A percentile compares a stretch with the other conserved stretches of the same genome.
phyloP scores from a whole-genome alignment of 2,113 vertebrate species.

The Oncorhynchus clarkii region DNA sequence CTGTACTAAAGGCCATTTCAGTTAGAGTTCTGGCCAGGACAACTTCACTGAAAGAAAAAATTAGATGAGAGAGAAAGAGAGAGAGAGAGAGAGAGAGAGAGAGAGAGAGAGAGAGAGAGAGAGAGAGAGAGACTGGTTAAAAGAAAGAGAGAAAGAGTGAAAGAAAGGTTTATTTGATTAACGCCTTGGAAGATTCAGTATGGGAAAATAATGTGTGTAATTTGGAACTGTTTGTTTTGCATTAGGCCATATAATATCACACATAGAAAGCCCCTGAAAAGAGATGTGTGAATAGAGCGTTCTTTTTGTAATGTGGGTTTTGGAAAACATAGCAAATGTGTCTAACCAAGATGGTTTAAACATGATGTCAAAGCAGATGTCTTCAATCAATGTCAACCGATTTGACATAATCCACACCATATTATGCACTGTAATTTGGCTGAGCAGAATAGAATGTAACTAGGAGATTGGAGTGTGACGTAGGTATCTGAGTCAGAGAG shows the following conservation, averaged over 20 bases:
- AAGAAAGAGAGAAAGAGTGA: slow-evolving; percentile 13
- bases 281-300: slow-evolving; percentile 40
- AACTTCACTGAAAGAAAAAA: slow-evolving; percentile 56
- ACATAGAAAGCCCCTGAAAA: slow-evolving; percentile 44
- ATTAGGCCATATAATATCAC: slow-evolving; percentile 64
- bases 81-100: not conserved
- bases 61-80: not conserved
- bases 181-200: slow-evolving; percentile 53
- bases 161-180: slow-evolving; percentile 56
- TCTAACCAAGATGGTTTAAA: slow-evolving; percentile 14
- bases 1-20: slow-evolving; percentile 63
- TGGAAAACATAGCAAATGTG: slow-evolving; percentile 16
- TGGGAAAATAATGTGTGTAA: slow-evolving; percentile 53
- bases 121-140: slow-evolving; percentile 14
- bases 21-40: slow-evolving; percentile 65
- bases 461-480: not conserved
- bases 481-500: not conserved
- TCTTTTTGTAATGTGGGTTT: slow-evolving; percentile 25
- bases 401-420: slow-evolving; percentile 12
- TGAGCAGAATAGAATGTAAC: not conserved
- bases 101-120: slow-evolving; percentile 23
- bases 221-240: slow-evolving; percentile 61
- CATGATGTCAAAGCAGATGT: slow-evolving; percentile 26
- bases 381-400: slow-evolving; percentile 33
- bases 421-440: slow-evolving; percentile 26